Conservation (phyloP, 2,797 vertebrate genomes). For the Myoxocephalus aenaeus region DNA sequence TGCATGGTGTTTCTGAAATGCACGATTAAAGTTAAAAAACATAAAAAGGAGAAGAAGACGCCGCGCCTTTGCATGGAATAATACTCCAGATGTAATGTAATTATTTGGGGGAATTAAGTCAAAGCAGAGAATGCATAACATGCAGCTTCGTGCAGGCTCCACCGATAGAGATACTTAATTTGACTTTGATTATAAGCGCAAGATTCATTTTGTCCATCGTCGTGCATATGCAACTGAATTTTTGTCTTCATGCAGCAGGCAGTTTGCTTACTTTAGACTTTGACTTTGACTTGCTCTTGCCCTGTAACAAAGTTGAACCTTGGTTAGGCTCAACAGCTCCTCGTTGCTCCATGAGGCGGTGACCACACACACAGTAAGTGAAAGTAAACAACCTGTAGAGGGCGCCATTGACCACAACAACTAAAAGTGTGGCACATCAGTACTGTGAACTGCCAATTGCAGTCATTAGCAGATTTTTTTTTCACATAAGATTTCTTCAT, state of each 20-base stretch:
- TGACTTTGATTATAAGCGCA: not conserved
- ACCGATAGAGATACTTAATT: not conserved
- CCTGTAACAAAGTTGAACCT: constrained; percentile 81
- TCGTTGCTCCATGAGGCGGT: not conserved
- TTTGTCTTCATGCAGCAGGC: constrained; percentile 57
- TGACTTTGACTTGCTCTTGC: constrained; percentile 84
- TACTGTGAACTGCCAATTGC: not conserved
- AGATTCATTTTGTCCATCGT: not conserved
- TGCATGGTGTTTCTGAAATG: constrained; percentile 74
- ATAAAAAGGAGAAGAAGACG: not conserved
- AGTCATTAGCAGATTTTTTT: not conserved
- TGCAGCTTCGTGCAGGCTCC: constrained; percentile 34
- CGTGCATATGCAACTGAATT: constrained; percentile 15
- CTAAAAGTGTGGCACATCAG: not conserved
- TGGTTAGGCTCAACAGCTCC: constrained; percentile 54
- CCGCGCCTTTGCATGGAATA: not conserved
- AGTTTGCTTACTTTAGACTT: constrained; percentile 83
- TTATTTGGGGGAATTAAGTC: not conserved
- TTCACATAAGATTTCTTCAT: not conserved
- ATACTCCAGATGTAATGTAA: not conserved
- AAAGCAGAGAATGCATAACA: constrained; percentile 13
- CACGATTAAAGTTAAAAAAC: not conserved
- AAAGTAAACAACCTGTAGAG: constrained; percentile 11
- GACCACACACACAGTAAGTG: not conserved
- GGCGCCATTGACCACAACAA: constrained; percentile 23